Evolutionary conservation across 2,113 vertebrate genomes (phyloP), one percentile per base, ranked within the genome.

Genomic region (Menidia beryllina): DNA sequence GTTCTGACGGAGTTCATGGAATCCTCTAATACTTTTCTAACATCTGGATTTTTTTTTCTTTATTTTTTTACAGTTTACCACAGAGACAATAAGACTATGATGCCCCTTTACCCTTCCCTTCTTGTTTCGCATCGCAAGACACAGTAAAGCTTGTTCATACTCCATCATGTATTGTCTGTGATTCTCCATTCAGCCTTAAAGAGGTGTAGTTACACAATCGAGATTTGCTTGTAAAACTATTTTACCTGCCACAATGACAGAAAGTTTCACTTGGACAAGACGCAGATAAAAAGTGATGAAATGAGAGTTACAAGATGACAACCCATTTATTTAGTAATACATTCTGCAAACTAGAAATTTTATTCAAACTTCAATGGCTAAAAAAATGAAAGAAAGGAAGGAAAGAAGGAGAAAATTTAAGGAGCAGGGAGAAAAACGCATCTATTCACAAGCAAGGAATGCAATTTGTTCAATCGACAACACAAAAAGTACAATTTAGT

Each of bases 271-370:
- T 64, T 36, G 21, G 56, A 71, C 78, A 78, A 73, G 39, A 68
- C 5, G 39, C 55, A 81, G 68, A 83, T 69, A 71, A 82, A 82
- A 72, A 87, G 69, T 56, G 82, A 85, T 87, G 67, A 89, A 85
- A 90, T 91, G 75, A 89, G 83, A 86, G 67, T 71, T 91, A 93
- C 82, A 91, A 93, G 93, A 89, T 91, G 91, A 94, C 93, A 93
- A 95, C 95, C 94, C 94, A 95, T 94, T 96, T 95, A 95, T 95
- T 97, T 94, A 95, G 92, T 94, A 95, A 94, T 93, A 95, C 93
- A 92, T 89, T 94, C 89, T 94, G 93, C 92, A 94, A 95, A 94
- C 92, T 92, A 95, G 91, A 95, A 94, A 94, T 93, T 88, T 90
- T 88, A 94, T 93, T 95, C 86, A 90, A 91, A 92, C 87, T 92